Evolutionary conservation across 2,797 vertebrate species (phyloP).

Genomic region (Sebastes taczanowskii): DNA sequence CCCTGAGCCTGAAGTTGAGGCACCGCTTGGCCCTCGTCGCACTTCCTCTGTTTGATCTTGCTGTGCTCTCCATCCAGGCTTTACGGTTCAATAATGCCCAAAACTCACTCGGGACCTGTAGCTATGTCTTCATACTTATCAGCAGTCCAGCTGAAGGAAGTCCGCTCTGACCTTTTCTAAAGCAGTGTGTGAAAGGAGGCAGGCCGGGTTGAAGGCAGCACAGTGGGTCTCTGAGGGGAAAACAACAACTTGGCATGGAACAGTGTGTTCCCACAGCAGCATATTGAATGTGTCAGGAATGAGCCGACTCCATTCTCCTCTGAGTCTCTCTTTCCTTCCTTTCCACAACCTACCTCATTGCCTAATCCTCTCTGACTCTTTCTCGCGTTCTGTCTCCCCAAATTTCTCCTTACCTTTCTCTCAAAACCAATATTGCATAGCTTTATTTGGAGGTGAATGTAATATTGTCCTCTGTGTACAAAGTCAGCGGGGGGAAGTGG

Average conservation of each 20-base stretch:
- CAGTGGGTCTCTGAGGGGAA: conserved; percentile 44
- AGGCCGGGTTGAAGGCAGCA: conserved; percentile 41
- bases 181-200: conserved; percentile 45
- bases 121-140: conserved; percentile 37
- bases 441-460: conserved; percentile 9
- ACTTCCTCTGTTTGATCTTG: conserved; percentile 27
- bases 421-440: conserved; percentile 4
- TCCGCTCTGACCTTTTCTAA: conserved; percentile 71
- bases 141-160: conserved; percentile 27
- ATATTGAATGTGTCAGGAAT: conserved; percentile 54
- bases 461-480: conserved; percentile 14
- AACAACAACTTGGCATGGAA: conserved; percentile 65
- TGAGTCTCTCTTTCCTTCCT: conserved; percentile 2
- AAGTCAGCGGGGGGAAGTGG: not conserved
- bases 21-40: conserved; percentile 9
- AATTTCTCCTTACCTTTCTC: not conserved
- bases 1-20: not conserved
- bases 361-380: conserved; percentile 7
- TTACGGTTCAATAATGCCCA: conserved; percentile 33
- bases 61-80: conserved; percentile 21
- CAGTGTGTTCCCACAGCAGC: conserved; percentile 36
- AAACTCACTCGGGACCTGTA: conserved; percentile 40
- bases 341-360: not conserved
- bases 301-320: conserved; percentile 9
- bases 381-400: not conserved